Base-by-base conservation (phyloP, 2,113 vertebrate species). In the Dermatemys mawii region DNA sequence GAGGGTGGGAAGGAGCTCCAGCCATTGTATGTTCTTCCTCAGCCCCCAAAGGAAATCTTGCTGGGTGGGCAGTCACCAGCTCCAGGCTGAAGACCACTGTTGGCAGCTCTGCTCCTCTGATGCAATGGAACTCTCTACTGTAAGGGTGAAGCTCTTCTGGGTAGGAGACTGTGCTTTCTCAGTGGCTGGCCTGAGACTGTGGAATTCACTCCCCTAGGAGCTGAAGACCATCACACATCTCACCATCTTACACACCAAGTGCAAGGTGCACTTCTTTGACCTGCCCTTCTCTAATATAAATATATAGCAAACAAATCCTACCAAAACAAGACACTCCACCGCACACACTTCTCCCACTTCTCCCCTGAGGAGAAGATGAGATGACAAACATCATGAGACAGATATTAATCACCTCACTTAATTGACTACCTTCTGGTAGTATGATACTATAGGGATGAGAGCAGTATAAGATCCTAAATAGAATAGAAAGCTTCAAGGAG, bases 251-350 rank as follows among this genome's bases (percentile, higher is more conserved):
- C 51, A 46, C 41, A 50, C 7, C 32, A 53, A 19, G 10, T 14
- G 9, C 21, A 88, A 87, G 73, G 13, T 78, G 1, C 55, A 29
- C 27, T 53, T 93, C 32, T 90, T 81, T 88, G 12, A n/a, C 76
- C 3, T 89, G 22, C 3, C 5, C 5, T 70, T 76, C 73, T 91
- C 81, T 79, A 35, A 70, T 46, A 22, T 3, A 55, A 10, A 91
- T n/a, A 51, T 22, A 7, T 41, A 27, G 73, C 88, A 78, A 84
- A 93, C 10, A 91, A 73, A 32, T 5, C 55, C 57, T 35, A 12
- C 27, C 57, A 14, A 94, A 92, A 67, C 41, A 85, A 91, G 54
- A 29, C 9, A 22, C 81, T 90, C 29, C 89, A 90, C 35, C 3
- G 49, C 6, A 60, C 48, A 54, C 8, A 48, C 7, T 57, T 57